Base-by-base conservation (phyloP, 2,888 invertebrate genomes). In the Nomada ferruginata region DNA sequence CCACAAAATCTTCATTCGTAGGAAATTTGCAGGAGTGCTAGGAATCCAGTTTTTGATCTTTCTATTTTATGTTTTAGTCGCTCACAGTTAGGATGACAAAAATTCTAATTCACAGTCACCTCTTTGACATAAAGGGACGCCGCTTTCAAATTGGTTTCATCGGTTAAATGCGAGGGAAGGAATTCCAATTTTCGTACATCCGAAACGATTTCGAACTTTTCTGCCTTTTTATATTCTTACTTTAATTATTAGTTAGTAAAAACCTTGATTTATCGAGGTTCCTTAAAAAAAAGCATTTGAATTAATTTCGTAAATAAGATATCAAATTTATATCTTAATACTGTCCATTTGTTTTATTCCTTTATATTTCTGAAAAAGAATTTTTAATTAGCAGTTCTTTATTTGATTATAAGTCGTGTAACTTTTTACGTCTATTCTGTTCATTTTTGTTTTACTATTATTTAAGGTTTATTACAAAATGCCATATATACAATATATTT, bases 61-160 rank as follows among this genome's bases (percentile, higher is more conserved):
- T 2, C 23, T n/a, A 13, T 18, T 18, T 11, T 63, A 15, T 13
- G 23, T 3, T 72, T 61, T 44, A 70, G 26, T 53, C 23, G 26
- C 23, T 23, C 10, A 42, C 23, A 60, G n/a, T 42, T 52, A 60
- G 44, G 47, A 26, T 70, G 23, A 57, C 53, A 61, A 69, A n/a
- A 65, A n/a, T 76, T 76, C 29, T 65, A 53, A 77, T 76, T 57
- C 50, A 50, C 47, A 11, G n/a, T 52, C 13, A 29, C n/a, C 13
- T 47, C 47, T 59, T 59, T 70, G 44, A 15, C 13, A 50, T 20
- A 42, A 75, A 75, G 47, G 23, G 57, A 26, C 15, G 20, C 50
- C 15, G 20, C 11, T 29, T 64, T 59, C 44, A n/a, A 44, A 70
- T 47, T 23, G 64, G 44, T 75, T 61, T 29, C 42, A 26, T 44